Conservation (phyloP, 1,140 invertebrate genomes). For the Batillaria attramentaria region DNA sequence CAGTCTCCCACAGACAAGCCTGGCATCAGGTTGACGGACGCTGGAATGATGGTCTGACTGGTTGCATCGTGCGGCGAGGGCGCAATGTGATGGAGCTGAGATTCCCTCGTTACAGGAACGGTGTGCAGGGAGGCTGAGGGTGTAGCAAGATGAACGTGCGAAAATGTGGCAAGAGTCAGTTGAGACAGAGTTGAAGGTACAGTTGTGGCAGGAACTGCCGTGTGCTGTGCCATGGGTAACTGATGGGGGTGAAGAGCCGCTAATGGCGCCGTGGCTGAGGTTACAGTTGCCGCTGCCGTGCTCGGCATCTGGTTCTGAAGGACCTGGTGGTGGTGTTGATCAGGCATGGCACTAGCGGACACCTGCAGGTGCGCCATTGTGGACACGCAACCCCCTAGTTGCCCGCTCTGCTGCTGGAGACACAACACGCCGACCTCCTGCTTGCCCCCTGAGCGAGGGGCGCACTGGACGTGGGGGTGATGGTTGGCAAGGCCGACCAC, state of each 20-base stretch:
- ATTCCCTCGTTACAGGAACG: not conserved
- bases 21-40: conserved; percentile 13
- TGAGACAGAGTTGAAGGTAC: conserved; percentile 1
- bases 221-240: conserved; percentile 5
- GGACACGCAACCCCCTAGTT: conserved; percentile 11
- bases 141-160: conserved; percentile 12
- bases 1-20: conserved; percentile 2
- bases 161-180: conserved; percentile 29
- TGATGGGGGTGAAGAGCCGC: conserved; percentile 6
- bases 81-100: not conserved
- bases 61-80: not conserved
- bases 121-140: not conserved
- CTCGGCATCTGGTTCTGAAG: not conserved
- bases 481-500: conserved; percentile 4
- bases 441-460: not conserved
- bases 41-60: not conserved
- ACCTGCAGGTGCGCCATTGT: conserved; percentile 25
- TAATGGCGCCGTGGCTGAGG: not conserved
- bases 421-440: conserved; percentile 16
- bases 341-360: not conserved
- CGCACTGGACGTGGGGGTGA: conserved; percentile 1
- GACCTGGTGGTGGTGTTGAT: conserved; percentile 22
- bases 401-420: not conserved
- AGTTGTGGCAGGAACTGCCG: not conserved
- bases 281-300: not conserved